Evolutionary conservation across 2,113 vertebrate species (phyloP).

Genomic region (Cairina moschata): DNA sequence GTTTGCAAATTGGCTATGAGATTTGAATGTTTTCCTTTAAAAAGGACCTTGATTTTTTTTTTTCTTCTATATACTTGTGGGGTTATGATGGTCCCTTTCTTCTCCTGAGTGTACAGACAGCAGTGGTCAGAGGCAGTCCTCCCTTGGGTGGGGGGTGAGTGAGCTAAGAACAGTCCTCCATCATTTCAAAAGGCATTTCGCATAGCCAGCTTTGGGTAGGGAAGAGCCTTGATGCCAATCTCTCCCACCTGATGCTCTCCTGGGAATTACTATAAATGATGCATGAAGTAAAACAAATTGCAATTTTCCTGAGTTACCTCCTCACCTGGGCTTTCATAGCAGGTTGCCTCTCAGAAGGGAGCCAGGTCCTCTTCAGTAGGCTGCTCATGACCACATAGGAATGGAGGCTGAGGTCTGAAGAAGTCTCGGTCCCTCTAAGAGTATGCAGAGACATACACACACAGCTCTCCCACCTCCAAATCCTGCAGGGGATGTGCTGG

Average conservation of each 20-base stretch:
- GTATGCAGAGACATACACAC: background rate
- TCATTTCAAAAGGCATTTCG: background rate
- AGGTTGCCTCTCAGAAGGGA: background rate
- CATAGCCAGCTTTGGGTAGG: background rate
- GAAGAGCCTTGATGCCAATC: background rate
- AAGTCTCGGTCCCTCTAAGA: background rate
- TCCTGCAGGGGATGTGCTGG: background rate
- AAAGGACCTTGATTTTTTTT: background rate
- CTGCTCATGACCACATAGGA: background rate
- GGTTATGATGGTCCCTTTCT: background rate
- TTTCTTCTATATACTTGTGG: background rate
- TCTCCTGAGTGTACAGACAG: background rate
- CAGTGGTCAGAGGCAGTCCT: background rate
- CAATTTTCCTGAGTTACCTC: background rate
- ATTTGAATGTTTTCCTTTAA: background rate
- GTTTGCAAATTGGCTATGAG: background rate
- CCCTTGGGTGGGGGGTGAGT: fast-evolving
- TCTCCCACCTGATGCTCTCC: background rate
- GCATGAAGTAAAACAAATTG: background rate
- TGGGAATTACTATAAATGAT: background rate
- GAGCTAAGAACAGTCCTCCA: background rate
- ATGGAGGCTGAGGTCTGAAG: background rate
- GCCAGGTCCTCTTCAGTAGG: background rate
- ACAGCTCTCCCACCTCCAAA: background rate
- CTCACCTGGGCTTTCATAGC: background rate